Percentiles rank a stretch among this genome's conserved stretches.
phyloP scores from a whole-genome alignment of 2,113 vertebrate genomes.

The Mus spicilegus region DNA sequence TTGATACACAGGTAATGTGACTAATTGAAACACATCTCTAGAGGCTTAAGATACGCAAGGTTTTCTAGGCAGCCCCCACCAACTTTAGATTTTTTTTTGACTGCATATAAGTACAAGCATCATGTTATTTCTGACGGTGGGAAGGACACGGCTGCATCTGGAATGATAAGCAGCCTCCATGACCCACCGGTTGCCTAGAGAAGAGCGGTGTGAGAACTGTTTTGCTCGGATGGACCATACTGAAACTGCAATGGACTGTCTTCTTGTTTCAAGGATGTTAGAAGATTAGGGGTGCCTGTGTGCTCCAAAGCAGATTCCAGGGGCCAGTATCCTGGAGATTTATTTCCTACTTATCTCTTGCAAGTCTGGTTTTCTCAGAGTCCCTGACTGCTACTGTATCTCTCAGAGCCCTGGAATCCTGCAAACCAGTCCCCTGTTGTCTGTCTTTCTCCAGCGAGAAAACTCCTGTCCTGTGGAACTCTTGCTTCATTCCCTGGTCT shows the following conservation, averaged over 20 bases:
- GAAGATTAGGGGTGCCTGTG: background rate
- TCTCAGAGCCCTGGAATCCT: slow-evolving; percentile 19
- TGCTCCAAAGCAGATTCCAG: slow-evolving; percentile 10
- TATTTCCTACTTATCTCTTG: background rate
- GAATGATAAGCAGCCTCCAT: background rate
- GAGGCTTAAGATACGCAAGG: background rate
- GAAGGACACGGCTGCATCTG: background rate
- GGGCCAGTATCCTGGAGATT: background rate
- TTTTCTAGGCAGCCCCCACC: background rate
- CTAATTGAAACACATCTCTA: background rate
- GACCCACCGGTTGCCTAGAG: background rate
- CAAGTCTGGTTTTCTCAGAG: background rate
- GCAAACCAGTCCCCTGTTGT: background rate
- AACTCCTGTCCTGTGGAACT: background rate
- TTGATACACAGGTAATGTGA: background rate
- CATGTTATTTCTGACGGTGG: background rate
- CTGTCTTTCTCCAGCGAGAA: background rate
- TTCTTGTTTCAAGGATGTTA: background rate
- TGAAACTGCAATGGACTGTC: background rate
- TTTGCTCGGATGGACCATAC: background rate
- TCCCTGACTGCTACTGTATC: background rate
- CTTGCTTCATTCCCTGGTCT: background rate
- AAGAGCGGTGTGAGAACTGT: background rate
- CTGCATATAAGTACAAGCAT: background rate
- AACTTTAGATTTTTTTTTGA: background rate